These are phyloP conservation scores for Coelopa frigida DNA, from an alignment of 1,140 invertebrate species.

Conservation along the genomic window DNA sequence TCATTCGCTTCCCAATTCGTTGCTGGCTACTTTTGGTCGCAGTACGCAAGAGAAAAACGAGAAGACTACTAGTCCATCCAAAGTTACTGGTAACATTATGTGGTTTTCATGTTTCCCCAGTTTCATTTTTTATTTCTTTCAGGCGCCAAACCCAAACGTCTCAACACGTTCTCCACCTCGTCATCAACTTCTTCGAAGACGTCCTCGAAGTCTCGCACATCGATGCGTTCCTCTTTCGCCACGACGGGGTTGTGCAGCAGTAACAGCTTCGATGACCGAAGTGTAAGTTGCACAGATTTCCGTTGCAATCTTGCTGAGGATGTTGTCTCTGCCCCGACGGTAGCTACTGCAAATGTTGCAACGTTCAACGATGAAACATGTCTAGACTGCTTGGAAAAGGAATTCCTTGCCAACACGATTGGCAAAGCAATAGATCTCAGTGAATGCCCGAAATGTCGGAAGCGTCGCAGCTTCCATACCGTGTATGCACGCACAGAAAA, in stretches of 20 bases:
- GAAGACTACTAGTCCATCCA: conserved; percentile 17
- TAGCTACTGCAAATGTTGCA: conserved; percentile 8
- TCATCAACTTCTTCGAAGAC: conserved; percentile 31
- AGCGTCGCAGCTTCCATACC: too few species aligned
- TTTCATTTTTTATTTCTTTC: background rate
- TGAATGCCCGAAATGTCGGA: conserved; percentile 28
- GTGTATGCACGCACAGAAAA: too few species aligned
- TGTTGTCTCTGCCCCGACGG: background rate
- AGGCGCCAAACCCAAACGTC: conserved; percentile 35
- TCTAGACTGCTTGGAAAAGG: conserved; percentile 39
- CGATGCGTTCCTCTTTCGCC: conserved; percentile 18
- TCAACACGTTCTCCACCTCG: conserved; percentile 25
- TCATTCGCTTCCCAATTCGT: conserved; percentile 32
- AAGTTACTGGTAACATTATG: conserved; percentile 32
- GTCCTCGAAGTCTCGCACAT: conserved; percentile 31
- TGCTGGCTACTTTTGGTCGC: conserved; percentile 25
- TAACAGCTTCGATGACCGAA: conserved; percentile 33
- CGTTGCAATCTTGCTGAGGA: conserved; percentile 12
- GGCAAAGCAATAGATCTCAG: conserved; percentile 31
- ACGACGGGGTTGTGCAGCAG: conserved; percentile 4
- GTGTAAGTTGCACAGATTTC: conserved; percentile 38
- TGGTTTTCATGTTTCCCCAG: background rate
- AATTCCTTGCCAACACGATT: conserved; percentile 39
- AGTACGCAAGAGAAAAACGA: conserved; percentile 2
- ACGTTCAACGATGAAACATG: conserved; percentile 31